These are phyloP conservation scores for Congeria kusceri DNA, from an alignment of 2,888 invertebrate genomes.

Conservation along the genomic window DNA sequence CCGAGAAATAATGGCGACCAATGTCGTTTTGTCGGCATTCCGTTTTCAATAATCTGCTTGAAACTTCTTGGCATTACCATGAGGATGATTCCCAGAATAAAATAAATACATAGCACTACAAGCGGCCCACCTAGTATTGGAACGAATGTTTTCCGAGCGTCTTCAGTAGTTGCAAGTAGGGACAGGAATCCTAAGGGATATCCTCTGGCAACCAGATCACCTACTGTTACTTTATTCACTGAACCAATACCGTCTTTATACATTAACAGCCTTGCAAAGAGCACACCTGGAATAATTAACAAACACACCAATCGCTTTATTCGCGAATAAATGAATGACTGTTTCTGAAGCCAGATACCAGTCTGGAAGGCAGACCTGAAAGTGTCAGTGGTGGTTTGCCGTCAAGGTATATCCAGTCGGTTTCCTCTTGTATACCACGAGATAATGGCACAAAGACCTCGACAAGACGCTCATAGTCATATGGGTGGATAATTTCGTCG, in stretches of 20 bases:
- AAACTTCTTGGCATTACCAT: conserved; percentile 28
- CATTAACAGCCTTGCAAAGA: conserved; percentile 18
- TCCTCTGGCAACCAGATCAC: conserved; percentile 7
- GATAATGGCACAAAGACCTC: background rate
- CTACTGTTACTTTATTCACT: conserved; percentile 19
- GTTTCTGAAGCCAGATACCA: background rate
- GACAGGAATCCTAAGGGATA: conserved; percentile 35
- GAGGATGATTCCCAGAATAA: conserved; percentile 14
- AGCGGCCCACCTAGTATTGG: conserved; percentile 29
- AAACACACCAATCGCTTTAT: conserved; percentile 23
- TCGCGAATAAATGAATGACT: conserved; percentile 6
- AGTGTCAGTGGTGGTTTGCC: conserved; percentile 27
- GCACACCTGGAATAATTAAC: conserved; percentile 11
- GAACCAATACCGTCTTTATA: conserved; percentile 16
- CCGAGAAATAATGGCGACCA: conserved; percentile 36
- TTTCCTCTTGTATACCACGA: background rate
- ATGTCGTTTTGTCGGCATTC: background rate
- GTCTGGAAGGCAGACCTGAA: conserved; percentile 19
- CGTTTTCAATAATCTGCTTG: conserved; percentile 28
- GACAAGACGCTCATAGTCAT: background rate
- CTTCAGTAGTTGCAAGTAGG: conserved; percentile 1
- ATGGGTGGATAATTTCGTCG: conserved; percentile 8
- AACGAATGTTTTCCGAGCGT: conserved; percentile 15
- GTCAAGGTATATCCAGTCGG: conserved; percentile 34
- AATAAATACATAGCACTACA: conserved; percentile 13